phyloP scores from a whole-genome alignment of 2,797 vertebrate genomes.

The Rhyacichthys aspro region DNA sequence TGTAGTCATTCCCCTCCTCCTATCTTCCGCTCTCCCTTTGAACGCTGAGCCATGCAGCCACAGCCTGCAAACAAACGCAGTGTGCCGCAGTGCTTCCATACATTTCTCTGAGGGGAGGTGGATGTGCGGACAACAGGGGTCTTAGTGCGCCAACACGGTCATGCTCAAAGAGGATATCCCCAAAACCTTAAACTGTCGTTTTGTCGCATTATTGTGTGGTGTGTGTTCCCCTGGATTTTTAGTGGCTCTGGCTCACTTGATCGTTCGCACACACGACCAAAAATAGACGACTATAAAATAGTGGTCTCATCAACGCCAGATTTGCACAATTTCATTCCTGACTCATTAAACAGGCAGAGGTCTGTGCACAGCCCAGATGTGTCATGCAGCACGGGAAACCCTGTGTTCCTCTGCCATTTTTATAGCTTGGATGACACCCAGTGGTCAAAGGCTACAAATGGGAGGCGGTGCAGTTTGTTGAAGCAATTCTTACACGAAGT shows the following conservation, averaged over 20 bases:
- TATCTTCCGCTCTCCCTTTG: slow-evolving; percentile 76
- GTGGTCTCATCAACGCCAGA: slow-evolving; percentile 7
- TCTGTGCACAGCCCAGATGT: slow-evolving; percentile 62
- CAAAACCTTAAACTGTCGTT: slow-evolving; percentile 5
- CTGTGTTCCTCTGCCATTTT: slow-evolving; percentile 58
- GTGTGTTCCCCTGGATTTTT: background rate
- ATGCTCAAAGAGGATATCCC: slow-evolving; percentile 2
- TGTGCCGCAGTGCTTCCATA: slow-evolving; percentile 80
- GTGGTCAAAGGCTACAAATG: slow-evolving; percentile 68
- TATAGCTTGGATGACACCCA: slow-evolving; percentile 80
- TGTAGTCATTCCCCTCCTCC: slow-evolving; percentile 78
- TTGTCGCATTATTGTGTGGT: background rate
- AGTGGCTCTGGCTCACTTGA: too few relatives aligned
- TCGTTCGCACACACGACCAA: background rate
- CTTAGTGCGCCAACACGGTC: slow-evolving; percentile 12
- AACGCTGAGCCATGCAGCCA: slow-evolving; percentile 71
- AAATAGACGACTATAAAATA: background rate
- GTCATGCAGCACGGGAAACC: slow-evolving; percentile 60
- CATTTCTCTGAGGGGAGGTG: slow-evolving; percentile 59
- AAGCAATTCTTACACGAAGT: slow-evolving; percentile 17
- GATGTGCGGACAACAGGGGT: slow-evolving; percentile 25
- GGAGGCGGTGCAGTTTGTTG: slow-evolving; percentile 15
- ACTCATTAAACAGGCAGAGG: slow-evolving; percentile 70
- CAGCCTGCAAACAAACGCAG: slow-evolving; percentile 74
- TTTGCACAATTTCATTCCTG: slow-evolving; percentile 39